Evolutionary conservation across 2,113 vertebrate genomes (phyloP).

Genomic region (Platysteira castanea): DNA sequence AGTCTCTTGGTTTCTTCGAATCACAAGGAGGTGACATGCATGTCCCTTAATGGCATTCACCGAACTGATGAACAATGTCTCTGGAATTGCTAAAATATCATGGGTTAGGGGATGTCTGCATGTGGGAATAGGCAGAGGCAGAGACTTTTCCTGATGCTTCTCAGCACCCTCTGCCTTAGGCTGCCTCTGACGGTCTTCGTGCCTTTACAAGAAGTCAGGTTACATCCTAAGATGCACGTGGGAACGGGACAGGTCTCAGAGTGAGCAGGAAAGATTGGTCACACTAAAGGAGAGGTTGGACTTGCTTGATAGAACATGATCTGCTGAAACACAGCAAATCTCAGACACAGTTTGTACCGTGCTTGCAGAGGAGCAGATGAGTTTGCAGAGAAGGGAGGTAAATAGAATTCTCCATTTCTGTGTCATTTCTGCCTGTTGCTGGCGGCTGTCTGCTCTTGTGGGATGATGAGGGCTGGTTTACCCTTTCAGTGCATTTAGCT

Average conservation of each 20-base stretch:
- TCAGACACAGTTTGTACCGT: background rate
- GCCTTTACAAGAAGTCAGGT: background rate
- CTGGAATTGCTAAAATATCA: background rate
- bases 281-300: background rate
- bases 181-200: background rate
- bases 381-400: background rate
- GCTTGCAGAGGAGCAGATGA: background rate
- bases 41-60: background rate
- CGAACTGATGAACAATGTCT: background rate
- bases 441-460: background rate
- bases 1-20: background rate
- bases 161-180: background rate
- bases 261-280: background rate
- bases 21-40: background rate
- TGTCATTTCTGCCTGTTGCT: background rate
- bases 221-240: background rate
- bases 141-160: background rate
- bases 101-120: background rate
- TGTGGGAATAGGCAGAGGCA: background rate
- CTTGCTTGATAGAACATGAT: background rate
- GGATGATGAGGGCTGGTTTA: background rate
- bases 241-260: background rate
- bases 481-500: background rate
- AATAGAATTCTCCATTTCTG: background rate
- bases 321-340: background rate